phyloP scores from a whole-genome alignment of 2,888 invertebrate genomes.

The Pollenia angustigena region DNA sequence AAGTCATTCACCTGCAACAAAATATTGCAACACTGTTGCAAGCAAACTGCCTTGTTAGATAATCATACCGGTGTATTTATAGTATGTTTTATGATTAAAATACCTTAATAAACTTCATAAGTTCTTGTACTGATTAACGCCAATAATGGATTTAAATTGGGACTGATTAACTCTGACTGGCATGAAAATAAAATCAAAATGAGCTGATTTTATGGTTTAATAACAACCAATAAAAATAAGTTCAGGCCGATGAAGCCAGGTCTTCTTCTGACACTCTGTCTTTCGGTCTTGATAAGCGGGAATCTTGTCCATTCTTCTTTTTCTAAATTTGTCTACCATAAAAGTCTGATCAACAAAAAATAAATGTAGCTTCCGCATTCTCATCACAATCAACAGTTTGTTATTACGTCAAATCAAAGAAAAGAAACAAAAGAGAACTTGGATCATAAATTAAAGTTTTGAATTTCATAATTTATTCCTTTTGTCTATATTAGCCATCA shows the following conservation, averaged over 20 bases:
- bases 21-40: slow-evolving; percentile 60
- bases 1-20: slow-evolving; percentile 30
- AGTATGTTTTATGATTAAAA: slow-evolving; percentile 21
- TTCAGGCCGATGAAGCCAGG: not conserved
- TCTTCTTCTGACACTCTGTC: not conserved
- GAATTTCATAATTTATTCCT: slow-evolving; percentile 68
- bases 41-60: slow-evolving; percentile 51
- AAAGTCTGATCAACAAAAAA: slow-evolving; percentile 51
- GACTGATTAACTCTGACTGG: slow-evolving; percentile 41
- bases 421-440: not conserved
- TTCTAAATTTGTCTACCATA: slow-evolving; percentile 57
- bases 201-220: slow-evolving; percentile 57
- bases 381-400: slow-evolving; percentile 7
- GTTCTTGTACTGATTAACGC: slow-evolving; percentile 66
- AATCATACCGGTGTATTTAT: slow-evolving; percentile 28
- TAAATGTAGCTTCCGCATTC: slow-evolving; percentile 63
- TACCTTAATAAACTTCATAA: slow-evolving; percentile 29
- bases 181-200: slow-evolving; percentile 1
- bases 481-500: slow-evolving; percentile 67
- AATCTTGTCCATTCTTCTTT: not conserved
- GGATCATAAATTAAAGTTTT: slow-evolving; percentile 63
- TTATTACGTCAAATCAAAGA: not conserved
- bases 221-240: slow-evolving; percentile 24
- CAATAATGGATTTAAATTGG: slow-evolving; percentile 73
- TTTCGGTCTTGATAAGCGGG: slow-evolving; percentile 28